Evolutionary conservation across 2,888 invertebrate genomes (phyloP).

Genomic region (Zootermopsis nevadensis): DNA sequence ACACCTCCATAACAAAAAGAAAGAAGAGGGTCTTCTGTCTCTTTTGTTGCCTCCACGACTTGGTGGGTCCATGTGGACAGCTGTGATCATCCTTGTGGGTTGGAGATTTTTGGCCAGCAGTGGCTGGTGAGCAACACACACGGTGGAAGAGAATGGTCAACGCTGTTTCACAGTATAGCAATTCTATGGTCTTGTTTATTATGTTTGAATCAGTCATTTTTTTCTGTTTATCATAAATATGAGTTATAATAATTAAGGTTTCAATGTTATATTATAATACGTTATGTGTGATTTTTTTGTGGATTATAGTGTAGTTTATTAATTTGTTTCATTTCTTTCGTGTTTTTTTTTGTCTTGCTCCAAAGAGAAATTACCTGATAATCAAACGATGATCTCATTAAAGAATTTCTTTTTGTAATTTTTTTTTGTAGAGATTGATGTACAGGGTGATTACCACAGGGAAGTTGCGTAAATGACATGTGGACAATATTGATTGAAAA

Average conservation of each 20-base stretch:
- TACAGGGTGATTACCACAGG: conserved; percentile 23
- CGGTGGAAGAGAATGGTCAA: too few species aligned
- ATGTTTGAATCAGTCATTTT: neutral
- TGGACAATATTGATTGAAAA: conserved; percentile 8
- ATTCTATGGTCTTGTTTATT: too few species aligned
- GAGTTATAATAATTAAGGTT: conserved; percentile 1
- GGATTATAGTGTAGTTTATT: conserved; percentile 2
- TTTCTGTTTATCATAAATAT: conserved; percentile 11
- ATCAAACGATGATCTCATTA: conserved; percentile 50
- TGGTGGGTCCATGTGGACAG: conserved; percentile 34
- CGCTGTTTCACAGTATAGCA: too few species aligned
- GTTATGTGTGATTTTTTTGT: conserved; percentile 32
- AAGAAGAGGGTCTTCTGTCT: conserved; percentile 42
- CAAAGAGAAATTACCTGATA: conserved; percentile 47
- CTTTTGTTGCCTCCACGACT: conserved; percentile 37
- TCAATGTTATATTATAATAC: too few species aligned
- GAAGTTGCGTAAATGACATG: neutral
- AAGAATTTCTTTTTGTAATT: conserved; percentile 21
- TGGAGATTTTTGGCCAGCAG: conserved; percentile 35
- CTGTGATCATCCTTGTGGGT: conserved; percentile 43
- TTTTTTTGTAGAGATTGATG: conserved; percentile 38
- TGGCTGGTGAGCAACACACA: neutral
- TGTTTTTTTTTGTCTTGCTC: conserved; percentile 28
- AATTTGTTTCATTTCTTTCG: conserved; percentile 31
- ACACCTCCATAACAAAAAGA: conserved; percentile 21